Evolutionary conservation across 2,797 vertebrate genomes (phyloP), one percentile per base, ranked within the genome.

Genomic region (Clarias platycephalus): DNA sequence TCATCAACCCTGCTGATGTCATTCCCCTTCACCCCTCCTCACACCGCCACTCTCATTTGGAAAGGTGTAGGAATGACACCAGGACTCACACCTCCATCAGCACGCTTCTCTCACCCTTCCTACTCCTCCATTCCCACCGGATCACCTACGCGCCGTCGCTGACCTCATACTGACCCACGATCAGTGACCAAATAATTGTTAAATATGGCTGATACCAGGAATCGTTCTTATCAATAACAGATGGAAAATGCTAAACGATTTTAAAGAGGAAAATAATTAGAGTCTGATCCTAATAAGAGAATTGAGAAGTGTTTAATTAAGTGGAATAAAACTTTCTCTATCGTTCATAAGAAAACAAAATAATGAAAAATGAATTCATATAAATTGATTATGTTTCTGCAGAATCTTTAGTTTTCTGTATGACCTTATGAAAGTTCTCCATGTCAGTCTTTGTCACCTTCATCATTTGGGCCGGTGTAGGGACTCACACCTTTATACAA

Each of bases 61-160:
- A 64, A 82, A 83, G 81, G 72, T 84, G 86, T 83, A 82, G 34
- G 70, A 40, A 57, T 81, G 81, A 78, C 88, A 86, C 85, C 83
- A 81, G 72, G 31, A 34, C 67, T 87, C 86, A 80, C 84, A 77
- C 86, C 83, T 87, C 31, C 55, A 79, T 31, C 24, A 40, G 66
- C 84, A 86, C 86, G 87, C 89, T 86, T 85, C 67, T 83, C 34
- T 82, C 79, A 84, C 83, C 71, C 37, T 49, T 75, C 40, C 64
- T 62, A 58, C 80, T 85, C 24, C 55, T 83, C 81, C 63, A 62
- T 80, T 80, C 78, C 78, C 78, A 80, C n/a, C n/a, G n/a, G 16
- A 22, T 18, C 62, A 31, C 78, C 62, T 80, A 13, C 78, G 22
- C 40, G 0, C 40, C 34, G 40, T 16, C 31, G 1, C 60, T 64